A percentile compares a stretch with the other conserved stretches of the same genome.
phyloP scores from a whole-genome alignment of 1,140 invertebrate genomes.

The Apis dorsata region DNA sequence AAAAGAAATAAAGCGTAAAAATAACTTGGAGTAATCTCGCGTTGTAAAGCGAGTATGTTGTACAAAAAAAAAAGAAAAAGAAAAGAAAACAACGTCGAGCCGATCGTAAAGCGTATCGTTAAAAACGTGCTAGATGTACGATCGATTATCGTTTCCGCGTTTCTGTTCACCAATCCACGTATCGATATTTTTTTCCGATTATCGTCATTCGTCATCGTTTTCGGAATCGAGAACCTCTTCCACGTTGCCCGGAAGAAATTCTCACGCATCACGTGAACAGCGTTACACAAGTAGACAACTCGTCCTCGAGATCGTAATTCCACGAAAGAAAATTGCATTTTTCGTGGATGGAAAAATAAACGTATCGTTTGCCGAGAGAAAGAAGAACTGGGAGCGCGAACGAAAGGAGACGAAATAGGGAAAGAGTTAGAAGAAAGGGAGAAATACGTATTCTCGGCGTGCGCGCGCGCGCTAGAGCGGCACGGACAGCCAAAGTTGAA shows the following conservation, averaged over 20 bases:
- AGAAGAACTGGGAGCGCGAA: background rate
- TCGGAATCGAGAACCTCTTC: too few relatives aligned
- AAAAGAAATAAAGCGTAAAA: constrained; percentile 71
- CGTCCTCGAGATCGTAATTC: too few relatives aligned
- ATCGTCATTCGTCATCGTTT: too few relatives aligned
- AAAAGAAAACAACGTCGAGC: constrained; percentile 65
- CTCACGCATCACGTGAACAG: too few relatives aligned
- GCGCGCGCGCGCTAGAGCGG: constrained; percentile 43
- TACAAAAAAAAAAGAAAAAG: constrained; percentile 22
- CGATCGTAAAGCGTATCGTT: constrained; percentile 66
- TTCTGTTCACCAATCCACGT: background rate
- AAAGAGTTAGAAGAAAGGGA: background rate
- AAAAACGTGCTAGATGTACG: constrained; percentile 61
- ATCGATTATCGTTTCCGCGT: background rate
- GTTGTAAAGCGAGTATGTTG: constrained; percentile 69
- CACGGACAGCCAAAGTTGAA: constrained; percentile 70
- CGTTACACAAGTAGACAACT: too few relatives aligned
- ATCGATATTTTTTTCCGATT: too few relatives aligned
- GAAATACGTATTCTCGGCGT: constrained; percentile 50
- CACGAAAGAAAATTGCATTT: too few relatives aligned
- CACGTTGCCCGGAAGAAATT: too few relatives aligned
- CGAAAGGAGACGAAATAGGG: background rate
- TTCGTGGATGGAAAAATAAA: too few relatives aligned
- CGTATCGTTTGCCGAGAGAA: too few relatives aligned
- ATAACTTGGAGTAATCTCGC: constrained; percentile 66